Percentiles rank a stretch among this genome's conserved stretches.
phyloP scores from a whole-genome alignment of 2,888 invertebrate species.

The Rotaria magnacalcarata region DNA sequence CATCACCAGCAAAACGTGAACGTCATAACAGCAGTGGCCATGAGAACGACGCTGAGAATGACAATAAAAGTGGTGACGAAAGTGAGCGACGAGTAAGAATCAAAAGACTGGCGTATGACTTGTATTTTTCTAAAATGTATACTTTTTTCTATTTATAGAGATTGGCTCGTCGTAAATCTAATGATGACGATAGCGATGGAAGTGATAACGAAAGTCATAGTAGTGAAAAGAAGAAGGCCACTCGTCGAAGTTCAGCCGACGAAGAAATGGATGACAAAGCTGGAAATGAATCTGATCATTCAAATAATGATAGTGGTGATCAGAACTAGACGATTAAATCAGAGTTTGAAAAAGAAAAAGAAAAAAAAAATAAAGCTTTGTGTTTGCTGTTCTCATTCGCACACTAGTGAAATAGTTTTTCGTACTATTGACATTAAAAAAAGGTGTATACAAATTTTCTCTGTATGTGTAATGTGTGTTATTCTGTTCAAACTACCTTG shows the following conservation, averaged over 20 bases:
- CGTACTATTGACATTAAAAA: neutral
- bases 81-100: neutral
- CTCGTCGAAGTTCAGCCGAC: neutral
- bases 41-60: neutral
- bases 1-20: neutral
- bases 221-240: neutral
- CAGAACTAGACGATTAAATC: neutral
- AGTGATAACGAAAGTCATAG: slow-evolving; percentile 4
- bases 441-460: neutral
- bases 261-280: neutral
- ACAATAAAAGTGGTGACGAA: neutral
- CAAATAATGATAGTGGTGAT: slow-evolving; percentile 19
- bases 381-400: slow-evolving; percentile 7
- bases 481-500: neutral
- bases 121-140: too few species aligned
- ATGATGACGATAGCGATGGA: neutral
- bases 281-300: slow-evolving; percentile 3
- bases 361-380: too few species aligned
- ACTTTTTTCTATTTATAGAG: neutral
- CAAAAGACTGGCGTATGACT: neutral
- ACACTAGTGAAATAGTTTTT: neutral
- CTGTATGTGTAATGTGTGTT: neutral
- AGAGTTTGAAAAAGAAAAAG: too few species aligned
- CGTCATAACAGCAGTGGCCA: neutral
- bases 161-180: neutral